Base-by-base conservation (phyloP, 1,140 invertebrate species). In the Limonius californicus region DNA sequence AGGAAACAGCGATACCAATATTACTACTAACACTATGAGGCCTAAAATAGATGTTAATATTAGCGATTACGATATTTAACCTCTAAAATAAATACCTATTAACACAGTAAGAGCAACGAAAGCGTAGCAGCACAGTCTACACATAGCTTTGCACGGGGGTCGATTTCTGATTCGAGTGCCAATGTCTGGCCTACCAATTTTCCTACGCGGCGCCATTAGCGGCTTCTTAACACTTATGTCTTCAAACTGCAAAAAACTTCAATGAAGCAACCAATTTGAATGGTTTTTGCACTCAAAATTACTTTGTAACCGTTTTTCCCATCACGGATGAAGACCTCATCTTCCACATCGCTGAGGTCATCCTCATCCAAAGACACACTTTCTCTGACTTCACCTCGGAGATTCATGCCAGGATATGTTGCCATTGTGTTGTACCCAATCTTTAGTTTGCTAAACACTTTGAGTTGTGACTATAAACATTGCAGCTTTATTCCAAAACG, bases 261-360 rank as follows among this genome's bases (percentile, higher is more conserved):
- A n/a, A n/a, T n/a, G n/a, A n/a, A n/a, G n/a, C n/a, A n/a, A n/a
- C n/a, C n/a, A n/a, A n/a, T n/a, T n/a, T n/a, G n/a, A n/a, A n/a
- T n/a, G n/a, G n/a, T n/a, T n/a, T n/a, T n/a, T n/a, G n/a, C 3
- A 27, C 23, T 27, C 23, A 50, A 3, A 20, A 12, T 58, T 70
- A 76, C 71, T 65, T 80, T 79, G 60, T 76, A 82, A 30, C 82
- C 81, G 69, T 81, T 84, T 75, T n/a, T 82, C 8, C 87, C 86
- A 79, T 89, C 86, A 63, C 87, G 79, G 63, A 89, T 88, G 68
- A 90, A 90, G 12, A 90, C 88, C 72, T 88, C 86, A 73, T 90
- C 88, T 69, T 90, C 89, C 2, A 89, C 83, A 74, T 89, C 88
- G 61, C 83, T 85, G 14, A 83, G 65, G 69, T 86, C 84, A 43